phyloP scores from a whole-genome alignment of 2,888 invertebrate species.

The Adelognathus sp. region DNA sequence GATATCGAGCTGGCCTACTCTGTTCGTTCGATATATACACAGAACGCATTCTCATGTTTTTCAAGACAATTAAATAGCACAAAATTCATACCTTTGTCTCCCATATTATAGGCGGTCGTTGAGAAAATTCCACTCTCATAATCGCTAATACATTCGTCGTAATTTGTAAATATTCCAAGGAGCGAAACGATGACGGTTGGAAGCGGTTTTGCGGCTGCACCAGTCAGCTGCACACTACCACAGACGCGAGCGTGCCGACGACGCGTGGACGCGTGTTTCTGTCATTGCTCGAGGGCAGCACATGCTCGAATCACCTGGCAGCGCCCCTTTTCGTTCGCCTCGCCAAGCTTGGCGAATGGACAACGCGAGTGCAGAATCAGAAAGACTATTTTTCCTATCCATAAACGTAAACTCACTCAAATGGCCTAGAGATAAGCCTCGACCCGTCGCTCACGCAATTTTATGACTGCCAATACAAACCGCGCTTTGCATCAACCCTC shows the following conservation, averaged over 20 bases:
- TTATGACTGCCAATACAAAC: too few species aligned
- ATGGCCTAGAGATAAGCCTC: too few species aligned
- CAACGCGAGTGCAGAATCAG: too few species aligned
- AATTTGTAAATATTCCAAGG: not conserved
- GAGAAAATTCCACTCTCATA: conserved; percentile 62
- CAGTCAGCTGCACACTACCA: conserved; percentile 23
- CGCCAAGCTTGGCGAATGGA: not conserved
- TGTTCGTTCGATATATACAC: not conserved
- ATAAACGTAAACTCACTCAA: too few species aligned
- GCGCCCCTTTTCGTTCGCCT: conserved; percentile 12
- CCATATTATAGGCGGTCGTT: conserved; percentile 64
- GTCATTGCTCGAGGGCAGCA: conserved; percentile 39
- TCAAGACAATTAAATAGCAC: not conserved
- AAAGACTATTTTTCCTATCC: too few species aligned
- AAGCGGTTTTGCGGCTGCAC: conserved; percentile 25
- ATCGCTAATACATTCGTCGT: conserved; percentile 49
- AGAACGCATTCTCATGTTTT: not conserved
- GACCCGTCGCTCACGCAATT: too few species aligned
- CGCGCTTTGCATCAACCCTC: too few species aligned
- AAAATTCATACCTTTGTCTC: conserved; percentile 70
- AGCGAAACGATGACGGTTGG: conserved; percentile 9
- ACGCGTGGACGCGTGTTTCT: not conserved
- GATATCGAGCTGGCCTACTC: conserved; percentile 39
- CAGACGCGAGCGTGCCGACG: too few species aligned
- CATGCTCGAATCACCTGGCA: not conserved